phyloP scores from a whole-genome alignment of 2,113 vertebrate species.

The Onychorhynchus coronatus region DNA sequence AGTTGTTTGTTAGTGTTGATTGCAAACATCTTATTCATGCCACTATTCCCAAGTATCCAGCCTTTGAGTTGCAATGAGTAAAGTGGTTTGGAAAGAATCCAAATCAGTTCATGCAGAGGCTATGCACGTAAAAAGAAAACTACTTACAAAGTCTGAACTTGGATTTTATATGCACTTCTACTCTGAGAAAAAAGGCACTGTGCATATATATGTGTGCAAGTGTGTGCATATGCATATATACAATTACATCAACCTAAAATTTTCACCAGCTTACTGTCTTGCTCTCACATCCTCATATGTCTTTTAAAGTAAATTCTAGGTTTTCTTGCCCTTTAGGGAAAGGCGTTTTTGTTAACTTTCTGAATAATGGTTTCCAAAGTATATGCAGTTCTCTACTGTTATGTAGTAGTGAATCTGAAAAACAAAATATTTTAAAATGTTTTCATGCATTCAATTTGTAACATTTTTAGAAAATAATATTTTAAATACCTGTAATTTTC shows the following conservation, averaged over 20 bases:
- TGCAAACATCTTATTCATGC: neutral
- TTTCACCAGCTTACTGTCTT: neutral
- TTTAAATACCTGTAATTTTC: neutral
- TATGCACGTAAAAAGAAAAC: neutral
- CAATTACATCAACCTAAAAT: neutral
- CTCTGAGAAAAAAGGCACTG: neutral
- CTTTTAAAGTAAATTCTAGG: neutral
- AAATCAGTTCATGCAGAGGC: neutral
- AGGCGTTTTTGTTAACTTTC: neutral
- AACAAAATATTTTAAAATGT: neutral
- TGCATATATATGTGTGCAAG: accelerated
- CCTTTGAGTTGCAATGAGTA: neutral
- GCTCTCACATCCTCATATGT: neutral
- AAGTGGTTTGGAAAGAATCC: conserved; percentile 10
- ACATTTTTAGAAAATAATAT: neutral
- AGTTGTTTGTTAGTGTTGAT: neutral
- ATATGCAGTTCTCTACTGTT: neutral
- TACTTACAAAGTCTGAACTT: neutral
- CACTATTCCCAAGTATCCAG: neutral
- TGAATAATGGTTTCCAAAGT: neutral
- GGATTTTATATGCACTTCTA: neutral
- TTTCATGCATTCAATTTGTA: neutral
- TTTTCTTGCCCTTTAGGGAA: conserved; percentile 33
- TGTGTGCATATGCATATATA: neutral
- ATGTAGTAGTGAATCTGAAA: neutral